A percentile compares a stretch with the other conserved stretches of the same genome.
These are phyloP conservation scores for Leptinotarsa defecta DNA, from an alignment of 1,140 invertebrate genomes.

Conservation along the genomic window DNA sequence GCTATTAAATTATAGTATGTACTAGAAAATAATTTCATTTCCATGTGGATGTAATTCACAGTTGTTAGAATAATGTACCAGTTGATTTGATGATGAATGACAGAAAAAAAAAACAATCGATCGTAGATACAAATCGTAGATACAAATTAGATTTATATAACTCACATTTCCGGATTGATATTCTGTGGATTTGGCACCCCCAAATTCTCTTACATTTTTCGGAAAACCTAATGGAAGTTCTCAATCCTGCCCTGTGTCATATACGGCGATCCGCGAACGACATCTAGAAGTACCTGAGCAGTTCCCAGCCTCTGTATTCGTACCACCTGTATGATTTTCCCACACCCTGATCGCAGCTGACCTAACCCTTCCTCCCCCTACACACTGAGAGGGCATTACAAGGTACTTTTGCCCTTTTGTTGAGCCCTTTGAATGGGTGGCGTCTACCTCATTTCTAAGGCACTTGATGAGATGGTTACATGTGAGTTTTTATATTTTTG, in stretches of 20 bases:
- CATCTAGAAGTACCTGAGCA: background rate
- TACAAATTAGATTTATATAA: too few relatives aligned
- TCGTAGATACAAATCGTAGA: too few relatives aligned
- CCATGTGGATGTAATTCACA: too few relatives aligned
- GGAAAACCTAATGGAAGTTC: background rate
- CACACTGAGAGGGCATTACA: slow-evolving; percentile 17
- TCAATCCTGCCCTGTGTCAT: background rate
- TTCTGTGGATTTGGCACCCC: too few relatives aligned
- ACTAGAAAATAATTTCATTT: too few relatives aligned
- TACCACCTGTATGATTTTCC: slow-evolving; percentile 8
- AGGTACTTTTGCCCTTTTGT: slow-evolving; percentile 21
- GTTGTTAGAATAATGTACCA: too few relatives aligned
- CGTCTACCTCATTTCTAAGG: slow-evolving; percentile 11
- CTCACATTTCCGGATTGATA: too few relatives aligned
- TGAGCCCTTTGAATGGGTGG: slow-evolving; percentile 1
- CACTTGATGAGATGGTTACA: slow-evolving; percentile 15
- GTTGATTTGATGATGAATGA: too few relatives aligned
- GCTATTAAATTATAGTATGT: too few relatives aligned
- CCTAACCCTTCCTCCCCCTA: slow-evolving; percentile 21
- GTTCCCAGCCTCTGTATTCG: background rate
- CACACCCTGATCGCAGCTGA: slow-evolving; percentile 11
- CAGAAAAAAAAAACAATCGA: too few relatives aligned
- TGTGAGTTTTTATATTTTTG: slow-evolving; percentile 9
- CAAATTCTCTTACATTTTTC: too few relatives aligned
- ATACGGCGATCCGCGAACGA: background rate